A percentile compares a stretch with the other conserved stretches of the same genome.
Conservation (phyloP, 2,888 invertebrate genomes). For the Empis livida region DNA sequence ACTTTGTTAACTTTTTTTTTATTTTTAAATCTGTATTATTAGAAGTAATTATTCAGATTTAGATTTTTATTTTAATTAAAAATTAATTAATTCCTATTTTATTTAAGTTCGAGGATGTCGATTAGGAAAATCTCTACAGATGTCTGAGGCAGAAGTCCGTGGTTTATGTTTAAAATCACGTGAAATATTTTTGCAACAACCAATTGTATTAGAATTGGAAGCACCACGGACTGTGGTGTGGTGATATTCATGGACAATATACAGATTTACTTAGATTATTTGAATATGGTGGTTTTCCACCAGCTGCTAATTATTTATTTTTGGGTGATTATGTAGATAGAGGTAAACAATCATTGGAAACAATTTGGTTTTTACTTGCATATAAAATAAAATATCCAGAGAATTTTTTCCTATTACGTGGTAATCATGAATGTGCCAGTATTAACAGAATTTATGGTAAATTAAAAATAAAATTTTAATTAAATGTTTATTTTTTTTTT, state of each 20-base stretch:
- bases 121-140: conserved; percentile 96
- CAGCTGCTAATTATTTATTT: conserved; percentile 97
- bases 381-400: conserved; percentile 96
- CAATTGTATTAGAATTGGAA: conserved; percentile 92
- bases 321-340: conserved; percentile 81
- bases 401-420: conserved; percentile 88
- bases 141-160: conserved; percentile 95
- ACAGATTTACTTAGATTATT: conserved; percentile 94
- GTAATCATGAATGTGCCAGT: conserved; percentile 92
- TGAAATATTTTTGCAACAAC: conserved; percentile 97
- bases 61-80: neutral
- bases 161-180: conserved; percentile 94
- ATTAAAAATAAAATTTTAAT: conserved; percentile 7
- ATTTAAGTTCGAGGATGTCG: conserved; percentile 98
- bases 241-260: conserved; percentile 99
- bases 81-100: neutral
- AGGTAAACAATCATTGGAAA: conserved; percentile 82
- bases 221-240: conserved; percentile 99
- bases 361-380: conserved; percentile 91
- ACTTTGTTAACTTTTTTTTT: too few relatives aligned
- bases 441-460: conserved; percentile 98
- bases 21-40: too few relatives aligned
- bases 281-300: conserved; percentile 98
- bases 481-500: too few relatives aligned
- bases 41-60: too few relatives aligned